Evolutionary conservation across 2,888 invertebrate genomes (phyloP), one percentile per base, ranked within the genome.

Genomic region (Ennomos quercinarius): DNA sequence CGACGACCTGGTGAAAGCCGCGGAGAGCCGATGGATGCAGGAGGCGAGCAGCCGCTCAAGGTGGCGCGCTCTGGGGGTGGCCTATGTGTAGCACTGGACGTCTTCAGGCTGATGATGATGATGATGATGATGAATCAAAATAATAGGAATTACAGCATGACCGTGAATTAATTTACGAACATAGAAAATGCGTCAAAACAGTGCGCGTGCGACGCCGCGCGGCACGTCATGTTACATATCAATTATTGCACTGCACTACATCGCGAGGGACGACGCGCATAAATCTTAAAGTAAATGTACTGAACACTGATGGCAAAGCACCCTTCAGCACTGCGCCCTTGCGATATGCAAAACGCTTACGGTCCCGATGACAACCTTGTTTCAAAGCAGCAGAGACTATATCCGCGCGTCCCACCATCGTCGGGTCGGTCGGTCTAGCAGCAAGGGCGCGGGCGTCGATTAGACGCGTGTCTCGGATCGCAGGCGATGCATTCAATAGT

Each of bases 261-360:
- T 46, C 41, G 47, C 55, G 46, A 38, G 34, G 40, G 34, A 35
- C 40, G 48, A 36, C 49, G 35, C 10, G 10, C 54, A 68, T 72
- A 66, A 70, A 74, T 71, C 72, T 70, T 42, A 57, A 56, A 48
- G 65, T 66, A 67, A 72, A 72, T 71, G 73, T 67, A 67, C 60
- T 57, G 68, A 60, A 62, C 37, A 58, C 40, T 50, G 58, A 8
- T 49, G 41, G 17, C 34, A 36, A 10, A 39, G 27, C 57, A 61
- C 61, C 56, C 49, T 12, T 39, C 43, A 35, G 35, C 45, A 17
- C 17, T 17, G 17, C 3, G 46, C 57, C 58, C 55, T 49, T 42
- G 41, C 44, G 34, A 41, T 47, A 42, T 54, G 51, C 57, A 54
- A n/a, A 13, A 38, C 51, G 35, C 44, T 48, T 17, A 10, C 46